Conservation (phyloP, 2,888 invertebrate species). For the Parelbella ahira region DNA sequence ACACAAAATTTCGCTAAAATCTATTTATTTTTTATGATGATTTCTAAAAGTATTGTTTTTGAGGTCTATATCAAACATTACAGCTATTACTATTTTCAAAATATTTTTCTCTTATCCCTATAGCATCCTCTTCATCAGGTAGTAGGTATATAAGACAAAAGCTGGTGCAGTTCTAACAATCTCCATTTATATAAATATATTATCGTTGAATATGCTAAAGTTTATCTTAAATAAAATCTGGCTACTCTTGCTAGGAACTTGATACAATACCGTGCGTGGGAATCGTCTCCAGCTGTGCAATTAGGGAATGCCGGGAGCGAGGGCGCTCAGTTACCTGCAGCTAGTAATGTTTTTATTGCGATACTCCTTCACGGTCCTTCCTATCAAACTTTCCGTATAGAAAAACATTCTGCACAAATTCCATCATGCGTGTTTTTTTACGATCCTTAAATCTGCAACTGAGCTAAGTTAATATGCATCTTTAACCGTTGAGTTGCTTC, state of each 20-base stretch:
- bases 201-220: too few species aligned
- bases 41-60: too few species aligned
- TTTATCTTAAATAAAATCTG: constrained; percentile 28
- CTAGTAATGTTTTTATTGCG: constrained; percentile 64
- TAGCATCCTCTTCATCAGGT: too few species aligned
- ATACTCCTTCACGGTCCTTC: constrained; percentile 51
- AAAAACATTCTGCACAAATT: constrained; percentile 17
- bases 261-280: constrained; percentile 64
- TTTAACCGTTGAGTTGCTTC: constrained; percentile 1
- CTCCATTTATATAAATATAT: too few species aligned
- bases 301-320: constrained; percentile 69
- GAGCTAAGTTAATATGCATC: constrained; percentile 1
- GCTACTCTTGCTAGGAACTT: constrained; percentile 37
- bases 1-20: too few species aligned
- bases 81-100: too few species aligned
- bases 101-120: too few species aligned
- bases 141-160: neutral
- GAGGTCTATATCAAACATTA: too few species aligned
- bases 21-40: too few species aligned
- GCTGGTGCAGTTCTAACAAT: neutral
- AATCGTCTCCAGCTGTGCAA: constrained; percentile 63
- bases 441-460: constrained; percentile 11
- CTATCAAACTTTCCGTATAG: constrained; percentile 45
- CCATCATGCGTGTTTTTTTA: constrained; percentile 18
- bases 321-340: constrained; percentile 62